These are phyloP conservation scores for Andrena praecox DNA, from an alignment of 2,888 invertebrate species.

Conservation along the genomic window DNA sequence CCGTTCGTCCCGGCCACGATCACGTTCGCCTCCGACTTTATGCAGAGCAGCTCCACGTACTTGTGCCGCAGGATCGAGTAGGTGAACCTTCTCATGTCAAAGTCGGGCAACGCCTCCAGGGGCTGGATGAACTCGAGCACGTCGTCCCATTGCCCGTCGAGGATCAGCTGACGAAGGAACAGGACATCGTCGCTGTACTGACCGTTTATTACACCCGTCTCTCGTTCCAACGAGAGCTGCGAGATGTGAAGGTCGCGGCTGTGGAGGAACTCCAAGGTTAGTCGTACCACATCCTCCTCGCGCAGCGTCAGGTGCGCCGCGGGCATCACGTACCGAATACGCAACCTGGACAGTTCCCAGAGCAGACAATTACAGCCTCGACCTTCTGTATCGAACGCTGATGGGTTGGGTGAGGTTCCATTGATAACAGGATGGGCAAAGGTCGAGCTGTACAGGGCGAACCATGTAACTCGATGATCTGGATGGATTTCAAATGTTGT, in stretches of 20 bases:
- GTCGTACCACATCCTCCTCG: slow-evolving; percentile 95
- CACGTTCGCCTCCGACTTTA: slow-evolving; percentile 96
- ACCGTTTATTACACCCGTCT: slow-evolving; percentile 97
- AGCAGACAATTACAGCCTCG: slow-evolving; percentile 53
- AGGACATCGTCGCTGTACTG: slow-evolving; percentile 97
- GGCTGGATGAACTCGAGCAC: slow-evolving; percentile 98
- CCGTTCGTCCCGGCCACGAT: slow-evolving; percentile 89
- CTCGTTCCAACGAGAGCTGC: slow-evolving; percentile 95
- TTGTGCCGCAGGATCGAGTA: slow-evolving; percentile 96
- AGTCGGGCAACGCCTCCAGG: slow-evolving; percentile 92
- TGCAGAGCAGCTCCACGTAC: slow-evolving; percentile 96
- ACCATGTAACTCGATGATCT: background rate
- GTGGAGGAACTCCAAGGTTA: slow-evolving; percentile 94
- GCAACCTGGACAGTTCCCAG: slow-evolving; percentile 79
- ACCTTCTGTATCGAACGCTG: slow-evolving; percentile 9
- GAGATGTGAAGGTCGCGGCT: slow-evolving; percentile 97
- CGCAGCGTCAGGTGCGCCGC: slow-evolving; percentile 93
- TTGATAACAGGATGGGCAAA: background rate
- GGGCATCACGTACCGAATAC: slow-evolving; percentile 89
- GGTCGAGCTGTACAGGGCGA: background rate
- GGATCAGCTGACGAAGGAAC: slow-evolving; percentile 96
- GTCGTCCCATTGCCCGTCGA: slow-evolving; percentile 99
- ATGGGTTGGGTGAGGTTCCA: background rate
- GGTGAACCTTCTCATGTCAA: slow-evolving; percentile 93
- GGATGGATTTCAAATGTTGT: background rate